phyloP scores from a whole-genome alignment of 2,797 vertebrate species.

The Chanos chanos region DNA sequence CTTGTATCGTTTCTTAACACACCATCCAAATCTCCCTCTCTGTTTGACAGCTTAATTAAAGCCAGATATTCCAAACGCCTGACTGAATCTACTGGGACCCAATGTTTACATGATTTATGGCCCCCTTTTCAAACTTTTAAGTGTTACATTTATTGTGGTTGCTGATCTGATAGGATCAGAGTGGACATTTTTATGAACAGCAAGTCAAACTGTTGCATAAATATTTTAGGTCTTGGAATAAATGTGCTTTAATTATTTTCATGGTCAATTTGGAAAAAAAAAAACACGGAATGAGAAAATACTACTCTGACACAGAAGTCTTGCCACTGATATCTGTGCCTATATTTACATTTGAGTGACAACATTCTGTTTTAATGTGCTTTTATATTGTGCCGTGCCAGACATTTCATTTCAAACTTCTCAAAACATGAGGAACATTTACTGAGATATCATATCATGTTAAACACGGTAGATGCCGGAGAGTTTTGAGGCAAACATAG shows the following conservation, averaged over 20 bases:
- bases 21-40: slow-evolving; percentile 33
- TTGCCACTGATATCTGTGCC: slow-evolving; percentile 13
- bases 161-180: slow-evolving; percentile 59
- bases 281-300: slow-evolving; percentile 48
- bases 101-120: slow-evolving; percentile 71
- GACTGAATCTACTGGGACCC: slow-evolving; percentile 47
- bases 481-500: neutral
- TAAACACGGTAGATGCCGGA: too few species aligned
- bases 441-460: neutral
- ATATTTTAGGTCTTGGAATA: slow-evolving; percentile 57
- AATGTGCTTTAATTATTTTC: slow-evolving; percentile 69
- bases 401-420: slow-evolving; percentile 25
- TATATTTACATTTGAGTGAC: neutral
- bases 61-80: slow-evolving; percentile 59
- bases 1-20: slow-evolving; percentile 57
- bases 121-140: slow-evolving; percentile 67
- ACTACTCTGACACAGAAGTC: slow-evolving; percentile 43
- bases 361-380: slow-evolving; percentile 11
- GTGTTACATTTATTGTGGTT: slow-evolving; percentile 62
- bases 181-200: slow-evolving; percentile 68
- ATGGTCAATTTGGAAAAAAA: slow-evolving; percentile 63
- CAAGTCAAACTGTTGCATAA: slow-evolving; percentile 60
- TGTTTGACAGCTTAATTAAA: slow-evolving; percentile 68
- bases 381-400: slow-evolving; percentile 21
- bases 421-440: slow-evolving; percentile 25